A percentile compares a stretch with the other conserved stretches of the same genome.
These are phyloP conservation scores for Acleris holmiana DNA, from an alignment of 2,888 invertebrate species.

Conservation along the genomic window DNA sequence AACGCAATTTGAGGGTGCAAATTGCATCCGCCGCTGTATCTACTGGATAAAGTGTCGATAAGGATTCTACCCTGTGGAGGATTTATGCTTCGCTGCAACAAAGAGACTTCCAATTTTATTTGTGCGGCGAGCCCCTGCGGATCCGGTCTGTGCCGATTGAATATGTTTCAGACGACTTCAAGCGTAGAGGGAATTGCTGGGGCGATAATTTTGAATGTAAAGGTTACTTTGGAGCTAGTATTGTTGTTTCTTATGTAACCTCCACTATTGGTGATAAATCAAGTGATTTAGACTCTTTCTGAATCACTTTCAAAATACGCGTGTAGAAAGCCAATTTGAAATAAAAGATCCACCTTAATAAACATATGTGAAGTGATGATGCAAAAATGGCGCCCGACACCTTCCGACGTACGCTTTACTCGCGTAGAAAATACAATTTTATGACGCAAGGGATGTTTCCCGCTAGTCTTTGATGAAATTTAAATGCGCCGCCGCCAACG, in stretches of 20 bases:
- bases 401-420: conserved; percentile 53
- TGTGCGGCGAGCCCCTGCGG: conserved; percentile 34
- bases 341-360: conserved; percentile 14
- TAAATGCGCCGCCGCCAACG: conserved; percentile 53
- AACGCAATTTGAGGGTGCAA: conserved; percentile 58
- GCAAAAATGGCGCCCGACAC: conserved; percentile 46
- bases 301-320: neutral
- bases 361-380: conserved; percentile 19
- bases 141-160: conserved; percentile 38
- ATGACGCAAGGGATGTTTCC: conserved; percentile 48
- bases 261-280: neutral
- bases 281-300: neutral
- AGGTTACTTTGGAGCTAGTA: neutral
- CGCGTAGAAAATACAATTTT: conserved; percentile 64
- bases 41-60: conserved; percentile 52
- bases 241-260: neutral
- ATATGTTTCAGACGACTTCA: conserved; percentile 40
- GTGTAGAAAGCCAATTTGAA: conserved; percentile 5
- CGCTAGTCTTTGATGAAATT: conserved; percentile 62
- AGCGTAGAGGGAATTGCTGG: neutral
- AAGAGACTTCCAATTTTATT: conserved; percentile 43
- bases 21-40: conserved; percentile 55
- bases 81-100: conserved; percentile 48
- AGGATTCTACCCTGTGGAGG: conserved; percentile 46
- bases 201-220: conserved; percentile 1